Evolutionary conservation across 2,888 invertebrate genomes (phyloP).

Genomic region (Rotaria socialis): DNA sequence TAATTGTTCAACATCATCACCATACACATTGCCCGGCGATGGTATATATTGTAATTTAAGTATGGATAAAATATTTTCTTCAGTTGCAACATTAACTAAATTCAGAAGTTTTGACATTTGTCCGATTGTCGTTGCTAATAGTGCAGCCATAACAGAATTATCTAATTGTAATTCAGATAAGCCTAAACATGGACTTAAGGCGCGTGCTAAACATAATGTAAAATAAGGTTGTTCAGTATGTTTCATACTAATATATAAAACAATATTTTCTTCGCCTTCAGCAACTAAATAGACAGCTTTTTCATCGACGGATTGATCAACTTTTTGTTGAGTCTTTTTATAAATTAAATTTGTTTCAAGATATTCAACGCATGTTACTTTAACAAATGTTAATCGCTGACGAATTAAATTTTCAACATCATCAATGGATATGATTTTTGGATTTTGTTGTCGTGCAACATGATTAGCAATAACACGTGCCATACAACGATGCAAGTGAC

Average conservation of each 20-base stretch:
- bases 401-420: slow-evolving; percentile 46
- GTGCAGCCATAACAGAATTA: slow-evolving; percentile 40
- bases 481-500: slow-evolving; percentile 45
- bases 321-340: slow-evolving; percentile 41
- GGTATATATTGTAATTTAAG: slow-evolving; percentile 47
- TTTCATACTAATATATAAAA: slow-evolving; percentile 43
- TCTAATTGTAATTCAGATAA: slow-evolving; percentile 42
- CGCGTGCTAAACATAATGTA: slow-evolving; percentile 43
- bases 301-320: slow-evolving; percentile 46
- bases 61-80: slow-evolving; percentile 46
- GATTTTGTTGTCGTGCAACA: slow-evolving; percentile 41
- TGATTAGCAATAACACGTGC: slow-evolving; percentile 46
- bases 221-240: slow-evolving; percentile 47
- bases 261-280: slow-evolving; percentile 40
- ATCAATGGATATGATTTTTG: slow-evolving; percentile 42
- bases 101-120: slow-evolving; percentile 43
- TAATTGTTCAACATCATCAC: slow-evolving; percentile 44
- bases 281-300: slow-evolving; percentile 44
- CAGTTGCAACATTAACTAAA: slow-evolving; percentile 45
- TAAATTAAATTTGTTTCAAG: slow-evolving; percentile 44
- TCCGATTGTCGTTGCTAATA: slow-evolving; percentile 42
- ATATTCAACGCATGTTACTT: slow-evolving; percentile 45
- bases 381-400: slow-evolving; percentile 41
- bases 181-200: slow-evolving; percentile 39
- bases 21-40: slow-evolving; percentile 44